These are phyloP conservation scores for Nomada flava DNA, from an alignment of 2,888 invertebrate species.

Conservation along the genomic window DNA sequence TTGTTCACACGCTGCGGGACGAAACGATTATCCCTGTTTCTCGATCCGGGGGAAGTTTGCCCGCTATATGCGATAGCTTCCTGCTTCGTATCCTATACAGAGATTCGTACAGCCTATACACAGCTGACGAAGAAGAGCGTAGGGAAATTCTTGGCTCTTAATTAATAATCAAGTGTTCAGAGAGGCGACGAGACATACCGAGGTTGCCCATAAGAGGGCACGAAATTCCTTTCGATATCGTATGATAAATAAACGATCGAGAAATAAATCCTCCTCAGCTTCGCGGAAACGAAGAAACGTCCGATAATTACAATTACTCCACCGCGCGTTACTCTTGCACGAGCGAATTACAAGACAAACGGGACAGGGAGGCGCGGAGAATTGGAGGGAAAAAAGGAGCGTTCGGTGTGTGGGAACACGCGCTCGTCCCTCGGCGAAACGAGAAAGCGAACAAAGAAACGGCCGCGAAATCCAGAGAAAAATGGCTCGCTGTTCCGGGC, in stretches of 20 bases:
- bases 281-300: too few species aligned
- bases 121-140: too few species aligned
- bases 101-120: too few species aligned
- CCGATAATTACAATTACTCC: not conserved
- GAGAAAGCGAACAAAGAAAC: not conserved
- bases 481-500: constrained; percentile 21
- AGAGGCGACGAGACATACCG: too few species aligned
- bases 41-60: constrained; percentile 14
- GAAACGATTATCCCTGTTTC: constrained; percentile 4
- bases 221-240: too few species aligned
- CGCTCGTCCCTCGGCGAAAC: not conserved
- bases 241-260: too few species aligned
- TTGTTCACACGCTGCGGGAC: constrained; percentile 16
- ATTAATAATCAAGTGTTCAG: too few species aligned
- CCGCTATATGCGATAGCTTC: not conserved
- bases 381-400: not conserved
- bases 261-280: too few species aligned
- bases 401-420: not conserved
- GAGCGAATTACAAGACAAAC: not conserved
- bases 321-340: not conserved
- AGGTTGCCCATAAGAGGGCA: too few species aligned
- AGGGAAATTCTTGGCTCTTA: too few species aligned
- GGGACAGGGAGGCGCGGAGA: not conserved
- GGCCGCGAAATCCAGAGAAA: constrained; percentile 3
- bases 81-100: too few species aligned